These are phyloP conservation scores for Calephelis virginiensis DNA, from an alignment of 1,140 invertebrate genomes.

Conservation along the genomic window DNA sequence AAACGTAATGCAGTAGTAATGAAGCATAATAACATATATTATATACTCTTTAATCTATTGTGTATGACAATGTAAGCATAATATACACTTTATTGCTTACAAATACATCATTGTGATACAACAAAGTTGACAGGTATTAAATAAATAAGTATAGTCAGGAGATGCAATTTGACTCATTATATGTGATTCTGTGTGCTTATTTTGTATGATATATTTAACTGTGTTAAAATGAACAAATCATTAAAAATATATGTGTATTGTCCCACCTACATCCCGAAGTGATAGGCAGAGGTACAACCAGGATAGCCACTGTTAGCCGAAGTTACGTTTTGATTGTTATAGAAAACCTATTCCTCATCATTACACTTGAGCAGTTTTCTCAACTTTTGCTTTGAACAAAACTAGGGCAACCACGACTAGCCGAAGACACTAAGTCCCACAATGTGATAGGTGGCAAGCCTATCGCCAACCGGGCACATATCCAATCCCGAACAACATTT, in stretches of 20 bases:
- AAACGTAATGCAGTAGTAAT: not conserved
- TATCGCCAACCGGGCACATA: too few species aligned
- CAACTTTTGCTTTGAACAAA: too few species aligned
- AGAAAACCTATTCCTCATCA: too few species aligned
- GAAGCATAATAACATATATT: conserved; percentile 7
- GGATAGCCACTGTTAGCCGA: too few species aligned
- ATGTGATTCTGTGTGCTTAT: not conserved
- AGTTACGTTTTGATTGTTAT: too few species aligned
- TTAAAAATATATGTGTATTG: not conserved
- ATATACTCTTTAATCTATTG: conserved; percentile 6
- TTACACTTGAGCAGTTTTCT: too few species aligned
- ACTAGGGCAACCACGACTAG: too few species aligned
- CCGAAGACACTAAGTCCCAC: too few species aligned
- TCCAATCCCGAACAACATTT: too few species aligned
- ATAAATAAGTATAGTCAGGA: not conserved
- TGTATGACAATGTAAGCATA: conserved; percentile 8
- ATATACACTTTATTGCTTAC: conserved; percentile 1
- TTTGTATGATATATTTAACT: conserved; percentile 5
- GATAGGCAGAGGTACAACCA: too few species aligned
- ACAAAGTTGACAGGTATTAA: conserved; percentile 13
- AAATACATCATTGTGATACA: not conserved
- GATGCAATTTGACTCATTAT: conserved; percentile 12
- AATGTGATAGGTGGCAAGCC: too few species aligned
- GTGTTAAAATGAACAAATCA: not conserved
- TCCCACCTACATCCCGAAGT: too few species aligned